phyloP scores from a whole-genome alignment of 2,888 invertebrate genomes.

The Vanessa cardui region DNA sequence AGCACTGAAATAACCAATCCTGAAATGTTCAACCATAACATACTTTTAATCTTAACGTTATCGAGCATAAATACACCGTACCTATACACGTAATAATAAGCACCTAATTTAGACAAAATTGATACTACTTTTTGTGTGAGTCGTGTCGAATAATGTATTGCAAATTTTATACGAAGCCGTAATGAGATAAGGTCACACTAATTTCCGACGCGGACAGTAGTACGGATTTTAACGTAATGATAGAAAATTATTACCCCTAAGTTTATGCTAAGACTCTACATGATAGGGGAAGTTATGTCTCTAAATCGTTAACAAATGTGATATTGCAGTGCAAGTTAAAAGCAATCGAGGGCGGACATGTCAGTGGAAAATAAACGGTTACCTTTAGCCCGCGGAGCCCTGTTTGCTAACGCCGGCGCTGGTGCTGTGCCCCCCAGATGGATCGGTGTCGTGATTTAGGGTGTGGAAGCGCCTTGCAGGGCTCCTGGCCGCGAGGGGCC shows the following conservation, averaged over 20 bases:
- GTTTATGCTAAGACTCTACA: constrained; percentile 59
- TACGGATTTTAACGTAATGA: background rate
- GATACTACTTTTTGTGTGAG: background rate
- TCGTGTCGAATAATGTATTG: background rate
- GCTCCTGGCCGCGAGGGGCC: constrained; percentile 80
- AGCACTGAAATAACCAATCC: background rate
- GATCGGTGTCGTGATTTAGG: constrained; percentile 51
- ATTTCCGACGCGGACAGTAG: constrained; percentile 14
- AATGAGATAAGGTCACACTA: constrained; percentile 55
- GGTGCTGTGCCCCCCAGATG: constrained; percentile 61
- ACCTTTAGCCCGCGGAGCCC: constrained; percentile 76
- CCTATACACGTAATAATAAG: too few species aligned
- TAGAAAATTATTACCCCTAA: constrained; percentile 43
- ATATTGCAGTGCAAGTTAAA: constrained; percentile 58
- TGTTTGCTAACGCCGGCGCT: constrained; percentile 75
- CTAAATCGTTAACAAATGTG: constrained; percentile 46
- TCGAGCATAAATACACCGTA: too few species aligned
- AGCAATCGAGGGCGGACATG: constrained; percentile 41
- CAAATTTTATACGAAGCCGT: constrained; percentile 54
- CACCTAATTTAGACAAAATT: background rate
- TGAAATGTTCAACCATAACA: too few species aligned
- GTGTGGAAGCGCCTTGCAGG: constrained; percentile 72
- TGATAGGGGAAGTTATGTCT: constrained; percentile 39
- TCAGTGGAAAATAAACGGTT: constrained; percentile 37
- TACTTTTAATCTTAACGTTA: too few species aligned